Percentiles rank a stretch among this genome's conserved stretches.
phyloP scores from a whole-genome alignment of 2,888 invertebrate species.

The Herminia tarsipennalis region DNA sequence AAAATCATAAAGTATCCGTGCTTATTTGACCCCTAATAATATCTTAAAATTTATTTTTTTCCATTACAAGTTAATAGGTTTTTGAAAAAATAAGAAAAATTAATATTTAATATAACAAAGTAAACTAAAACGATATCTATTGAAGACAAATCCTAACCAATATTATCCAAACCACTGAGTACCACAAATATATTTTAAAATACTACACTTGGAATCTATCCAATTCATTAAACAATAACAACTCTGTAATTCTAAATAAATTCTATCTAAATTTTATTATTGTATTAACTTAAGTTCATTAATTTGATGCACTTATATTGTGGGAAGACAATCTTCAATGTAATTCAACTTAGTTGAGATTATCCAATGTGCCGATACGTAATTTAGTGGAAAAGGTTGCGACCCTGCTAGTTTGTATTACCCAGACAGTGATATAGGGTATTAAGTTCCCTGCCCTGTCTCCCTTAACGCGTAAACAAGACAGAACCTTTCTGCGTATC shows the following conservation, averaged over 20 bases:
- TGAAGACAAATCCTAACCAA: too few species aligned
- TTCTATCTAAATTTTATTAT: neutral
- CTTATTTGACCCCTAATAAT: too few species aligned
- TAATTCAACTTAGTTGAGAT: constrained; percentile 78
- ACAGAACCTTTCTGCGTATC: constrained; percentile 82
- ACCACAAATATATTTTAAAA: too few species aligned
- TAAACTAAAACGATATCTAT: too few species aligned
- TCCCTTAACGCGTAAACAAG: constrained; percentile 84
- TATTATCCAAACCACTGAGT: too few species aligned
- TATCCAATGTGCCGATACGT: constrained; percentile 82
- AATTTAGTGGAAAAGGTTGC: constrained; percentile 85
- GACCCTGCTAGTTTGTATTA: constrained; percentile 83
- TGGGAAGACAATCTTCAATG: constrained; percentile 57
- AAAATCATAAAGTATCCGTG: too few species aligned
- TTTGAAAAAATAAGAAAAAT: too few species aligned
- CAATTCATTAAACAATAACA: too few species aligned
- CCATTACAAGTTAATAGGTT: too few species aligned
- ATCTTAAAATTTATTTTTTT: neutral
- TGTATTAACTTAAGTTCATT: constrained; percentile 18
- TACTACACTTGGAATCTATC: too few species aligned
- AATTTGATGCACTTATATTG: constrained; percentile 62
- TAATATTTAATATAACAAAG: too few species aligned
- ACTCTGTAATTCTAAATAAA: neutral
- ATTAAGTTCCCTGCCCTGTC: constrained; percentile 82
- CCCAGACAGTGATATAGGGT: constrained; percentile 84